Evolutionary conservation across 2,113 vertebrate species (phyloP).

Genomic region (Nothobranchius kuhntae): DNA sequence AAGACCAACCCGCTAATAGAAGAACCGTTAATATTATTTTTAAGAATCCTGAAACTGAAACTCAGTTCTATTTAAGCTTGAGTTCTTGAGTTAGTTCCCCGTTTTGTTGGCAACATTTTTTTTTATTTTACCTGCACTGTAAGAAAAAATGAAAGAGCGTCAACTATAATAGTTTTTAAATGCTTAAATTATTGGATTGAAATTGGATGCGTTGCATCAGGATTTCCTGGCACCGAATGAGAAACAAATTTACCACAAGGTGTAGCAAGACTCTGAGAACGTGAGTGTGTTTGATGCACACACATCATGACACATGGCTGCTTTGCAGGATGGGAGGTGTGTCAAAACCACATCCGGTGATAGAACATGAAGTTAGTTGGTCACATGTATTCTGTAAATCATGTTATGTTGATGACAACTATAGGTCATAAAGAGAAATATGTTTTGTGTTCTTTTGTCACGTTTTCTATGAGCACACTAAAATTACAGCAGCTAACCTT

Average conservation of each 20-base stretch:
- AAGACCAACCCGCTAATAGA: background rate
- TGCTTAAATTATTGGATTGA: too few species aligned
- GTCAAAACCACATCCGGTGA: background rate
- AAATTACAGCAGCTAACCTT: too few species aligned
- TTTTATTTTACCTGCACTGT: background rate
- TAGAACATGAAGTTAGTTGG: too few species aligned
- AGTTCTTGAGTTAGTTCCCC: background rate
- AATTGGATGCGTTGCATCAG: background rate
- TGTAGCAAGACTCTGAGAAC: constrained; percentile 13
- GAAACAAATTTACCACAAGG: constrained; percentile 13
- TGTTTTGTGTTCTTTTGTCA: too few species aligned
- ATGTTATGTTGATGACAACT: too few species aligned
- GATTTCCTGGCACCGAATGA: background rate
- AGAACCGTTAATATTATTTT: background rate
- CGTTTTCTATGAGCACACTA: too few species aligned
- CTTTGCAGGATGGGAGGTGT: constrained; percentile 66
- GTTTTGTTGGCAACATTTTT: background rate
- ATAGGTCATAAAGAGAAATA: too few species aligned
- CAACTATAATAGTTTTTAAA: too few species aligned
- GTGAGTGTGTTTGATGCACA: constrained; percentile 16
- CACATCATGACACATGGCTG: constrained; percentile 27
- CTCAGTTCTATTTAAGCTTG: background rate
- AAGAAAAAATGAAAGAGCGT: background rate
- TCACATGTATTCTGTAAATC: too few species aligned
- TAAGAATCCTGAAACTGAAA: background rate